These are phyloP conservation scores for Chaetogeoica ovagalla DNA, from an alignment of 2,888 invertebrate species.

Conservation along the genomic window DNA sequence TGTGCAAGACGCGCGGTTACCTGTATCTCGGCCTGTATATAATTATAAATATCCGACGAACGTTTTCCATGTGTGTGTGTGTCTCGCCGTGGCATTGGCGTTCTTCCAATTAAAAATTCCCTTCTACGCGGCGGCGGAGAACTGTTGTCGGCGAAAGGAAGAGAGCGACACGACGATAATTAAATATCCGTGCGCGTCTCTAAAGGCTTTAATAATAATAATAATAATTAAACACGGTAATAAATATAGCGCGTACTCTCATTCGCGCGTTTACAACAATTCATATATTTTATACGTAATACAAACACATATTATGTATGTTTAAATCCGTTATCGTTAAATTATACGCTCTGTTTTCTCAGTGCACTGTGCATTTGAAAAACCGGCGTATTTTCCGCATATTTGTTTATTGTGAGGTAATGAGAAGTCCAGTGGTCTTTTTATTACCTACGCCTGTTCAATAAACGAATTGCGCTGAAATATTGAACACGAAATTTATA, in stretches of 20 bases:
- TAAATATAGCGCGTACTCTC: neutral
- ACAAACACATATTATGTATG: no score
- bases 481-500: no score
- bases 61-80: neutral
- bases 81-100: neutral
- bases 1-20: neutral
- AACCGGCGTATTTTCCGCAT: no score
- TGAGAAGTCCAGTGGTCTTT: no score
- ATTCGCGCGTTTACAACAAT: neutral
- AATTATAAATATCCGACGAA: slow-evolving; percentile 8
- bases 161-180: slow-evolving; percentile 15
- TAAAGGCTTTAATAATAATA: slow-evolving; percentile 12
- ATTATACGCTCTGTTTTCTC: no score
- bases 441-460: no score
- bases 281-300: neutral
- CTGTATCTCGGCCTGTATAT: no score
- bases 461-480: no score
- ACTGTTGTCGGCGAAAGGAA: slow-evolving; percentile 7
- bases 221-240: neutral
- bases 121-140: neutral
- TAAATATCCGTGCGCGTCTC: neutral
- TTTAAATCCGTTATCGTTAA: no score
- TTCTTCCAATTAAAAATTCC: slow-evolving; percentile 30
- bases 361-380: no score
- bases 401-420: no score